Percentiles rank a stretch among this genome's conserved stretches.
phyloP scores from a whole-genome alignment of 2,113 vertebrate species.

The Synodontis membranacea region DNA sequence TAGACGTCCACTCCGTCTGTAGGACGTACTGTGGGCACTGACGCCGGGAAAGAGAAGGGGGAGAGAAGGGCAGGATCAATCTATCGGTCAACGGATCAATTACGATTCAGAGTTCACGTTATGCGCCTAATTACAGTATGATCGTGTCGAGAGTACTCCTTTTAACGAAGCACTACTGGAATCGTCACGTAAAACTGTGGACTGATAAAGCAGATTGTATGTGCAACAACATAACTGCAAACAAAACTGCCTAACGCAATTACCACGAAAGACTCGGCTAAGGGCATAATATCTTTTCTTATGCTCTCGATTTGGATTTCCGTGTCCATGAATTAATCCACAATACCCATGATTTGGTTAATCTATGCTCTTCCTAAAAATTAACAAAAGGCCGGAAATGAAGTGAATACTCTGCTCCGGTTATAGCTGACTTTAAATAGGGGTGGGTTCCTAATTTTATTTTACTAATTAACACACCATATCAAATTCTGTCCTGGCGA shows the following conservation, averaged over 20 bases:
- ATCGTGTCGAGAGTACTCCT: background rate
- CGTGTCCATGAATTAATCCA: background rate
- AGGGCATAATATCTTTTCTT: background rate
- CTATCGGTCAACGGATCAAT: background rate
- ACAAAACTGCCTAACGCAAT: background rate
- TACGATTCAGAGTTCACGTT: background rate
- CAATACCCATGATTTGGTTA: background rate
- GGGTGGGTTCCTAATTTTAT: background rate
- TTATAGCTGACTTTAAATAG: too few relatives aligned
- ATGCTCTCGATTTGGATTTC: background rate
- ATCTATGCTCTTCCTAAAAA: background rate
- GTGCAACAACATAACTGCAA: background rate
- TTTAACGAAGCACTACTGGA: too few relatives aligned
- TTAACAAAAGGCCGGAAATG: background rate
- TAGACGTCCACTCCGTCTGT: conserved; percentile 90
- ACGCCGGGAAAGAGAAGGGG: conserved; percentile 18
- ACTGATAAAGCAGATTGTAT: background rate
- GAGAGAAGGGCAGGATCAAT: background rate
- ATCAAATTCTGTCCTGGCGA: background rate
- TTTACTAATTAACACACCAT: background rate
- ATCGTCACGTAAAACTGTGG: background rate
- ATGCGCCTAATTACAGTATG: background rate
- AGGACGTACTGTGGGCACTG: conserved; percentile 77
- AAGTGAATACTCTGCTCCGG: background rate
- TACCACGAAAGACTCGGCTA: background rate